phyloP scores from a whole-genome alignment of 2,113 vertebrate genomes.

The Phocoena sinus region DNA sequence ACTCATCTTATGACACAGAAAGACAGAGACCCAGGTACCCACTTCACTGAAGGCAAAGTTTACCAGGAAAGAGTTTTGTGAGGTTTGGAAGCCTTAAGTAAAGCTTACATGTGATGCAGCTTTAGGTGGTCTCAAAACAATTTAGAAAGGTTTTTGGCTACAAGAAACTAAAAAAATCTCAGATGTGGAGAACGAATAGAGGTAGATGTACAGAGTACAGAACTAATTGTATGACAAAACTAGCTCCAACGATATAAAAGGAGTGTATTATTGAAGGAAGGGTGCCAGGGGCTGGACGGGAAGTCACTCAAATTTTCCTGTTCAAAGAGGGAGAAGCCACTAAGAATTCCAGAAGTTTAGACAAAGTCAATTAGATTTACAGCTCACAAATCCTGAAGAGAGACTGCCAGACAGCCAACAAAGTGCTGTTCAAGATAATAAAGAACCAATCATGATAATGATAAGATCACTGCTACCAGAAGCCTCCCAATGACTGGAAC shows the following conservation, averaged over 20 bases:
- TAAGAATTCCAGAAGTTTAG: neutral
- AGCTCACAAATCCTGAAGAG: neutral
- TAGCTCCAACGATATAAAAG: neutral
- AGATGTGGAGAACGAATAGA: neutral
- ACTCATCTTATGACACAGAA: neutral
- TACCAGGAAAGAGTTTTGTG: neutral
- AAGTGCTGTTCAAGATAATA: neutral
- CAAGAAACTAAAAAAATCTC: neutral
- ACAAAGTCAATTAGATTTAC: neutral
- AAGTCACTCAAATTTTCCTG: neutral
- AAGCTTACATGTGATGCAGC: neutral
- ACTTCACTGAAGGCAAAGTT: neutral
- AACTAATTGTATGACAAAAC: neutral
- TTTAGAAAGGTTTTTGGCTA: neutral
- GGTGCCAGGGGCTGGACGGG: accelerated
- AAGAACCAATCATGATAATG: neutral
- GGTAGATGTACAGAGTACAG: neutral
- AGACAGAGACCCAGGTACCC: neutral
- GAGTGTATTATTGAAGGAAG: neutral
- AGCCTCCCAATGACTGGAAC: neutral
- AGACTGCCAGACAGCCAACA: neutral
- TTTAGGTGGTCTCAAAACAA: neutral
- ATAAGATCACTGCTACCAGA: neutral
- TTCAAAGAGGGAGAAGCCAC: neutral
- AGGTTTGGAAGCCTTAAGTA: neutral